A percentile compares a stretch with the other conserved stretches of the same genome.
Conservation (phyloP, 2,113 vertebrate species). For the Ifrita kowaldi region DNA sequence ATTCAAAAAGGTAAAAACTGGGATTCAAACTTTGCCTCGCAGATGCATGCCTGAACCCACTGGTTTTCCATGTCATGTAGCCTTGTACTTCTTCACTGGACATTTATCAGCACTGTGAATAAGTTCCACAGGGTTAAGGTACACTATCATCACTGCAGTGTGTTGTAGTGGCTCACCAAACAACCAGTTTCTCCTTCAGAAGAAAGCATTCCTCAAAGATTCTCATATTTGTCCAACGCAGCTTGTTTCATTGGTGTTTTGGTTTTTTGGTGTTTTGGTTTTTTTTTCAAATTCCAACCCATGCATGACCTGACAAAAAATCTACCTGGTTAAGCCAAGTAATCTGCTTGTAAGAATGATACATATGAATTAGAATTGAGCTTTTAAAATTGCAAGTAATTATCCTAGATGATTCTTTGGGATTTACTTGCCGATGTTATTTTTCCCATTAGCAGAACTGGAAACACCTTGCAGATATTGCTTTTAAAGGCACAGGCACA, state of each 20-base stretch:
- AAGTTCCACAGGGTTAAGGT: not conserved
- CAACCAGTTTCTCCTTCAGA: not conserved
- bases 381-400: not conserved
- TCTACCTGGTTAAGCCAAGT: not conserved
- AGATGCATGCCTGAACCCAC: not conserved
- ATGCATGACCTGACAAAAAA: not conserved
- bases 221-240: not conserved
- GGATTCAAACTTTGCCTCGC: not conserved
- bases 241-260: not conserved
- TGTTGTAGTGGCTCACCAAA: not conserved
- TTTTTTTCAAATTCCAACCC: not conserved
- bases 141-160: not conserved
- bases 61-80: not conserved
- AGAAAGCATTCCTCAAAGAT: not conserved
- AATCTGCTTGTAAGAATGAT: not conserved
- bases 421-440: not conserved
- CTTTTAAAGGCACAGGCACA: conserved; percentile 32
- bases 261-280: not conserved
- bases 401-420: not conserved
- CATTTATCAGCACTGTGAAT: not conserved
- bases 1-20: not conserved
- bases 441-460: not conserved
- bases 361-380: not conserved
- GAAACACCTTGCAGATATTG: not conserved
- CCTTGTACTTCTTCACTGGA: not conserved